Evolutionary conservation across 1,140 invertebrate species (phyloP).

Genomic region (Brachionus sp.): DNA sequence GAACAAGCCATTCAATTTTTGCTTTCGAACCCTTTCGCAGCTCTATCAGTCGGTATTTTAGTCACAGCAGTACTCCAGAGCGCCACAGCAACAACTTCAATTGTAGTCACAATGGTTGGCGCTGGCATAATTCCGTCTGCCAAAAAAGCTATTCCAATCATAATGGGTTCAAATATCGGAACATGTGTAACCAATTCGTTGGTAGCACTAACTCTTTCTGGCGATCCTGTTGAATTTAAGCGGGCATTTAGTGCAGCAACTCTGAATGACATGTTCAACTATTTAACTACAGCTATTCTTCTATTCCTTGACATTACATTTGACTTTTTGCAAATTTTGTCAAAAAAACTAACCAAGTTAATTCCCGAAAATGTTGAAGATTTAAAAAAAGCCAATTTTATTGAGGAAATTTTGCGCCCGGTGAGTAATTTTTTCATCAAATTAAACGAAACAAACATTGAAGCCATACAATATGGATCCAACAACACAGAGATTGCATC

Average conservation of each 20-base stretch:
- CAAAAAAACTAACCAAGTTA: background rate
- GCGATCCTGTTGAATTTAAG: slow-evolving; percentile 60
- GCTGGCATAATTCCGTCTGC: slow-evolving; percentile 54
- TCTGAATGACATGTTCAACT: slow-evolving; percentile 66
- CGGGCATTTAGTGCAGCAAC: slow-evolving; percentile 64
- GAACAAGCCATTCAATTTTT: slow-evolving; percentile 48
- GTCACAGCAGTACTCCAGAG: slow-evolving; percentile 66
- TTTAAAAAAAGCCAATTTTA: background rate
- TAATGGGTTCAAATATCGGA: slow-evolving; percentile 67
- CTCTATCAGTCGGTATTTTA: slow-evolving; percentile 65
- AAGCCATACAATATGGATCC: background rate
- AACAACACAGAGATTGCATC: background rate
- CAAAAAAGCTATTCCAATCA: slow-evolving; percentile 62
- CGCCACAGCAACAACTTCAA: slow-evolving; percentile 65
- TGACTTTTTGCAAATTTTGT: slow-evolving; percentile 35
- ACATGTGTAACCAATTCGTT: slow-evolving; percentile 66
- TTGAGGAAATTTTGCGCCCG: background rate
- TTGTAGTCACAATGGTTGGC: slow-evolving; percentile 65
- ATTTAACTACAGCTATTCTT: slow-evolving; percentile 61
- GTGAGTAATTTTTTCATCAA: slow-evolving; percentile 24
- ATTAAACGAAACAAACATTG: background rate
- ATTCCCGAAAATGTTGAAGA: background rate
- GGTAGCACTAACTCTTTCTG: slow-evolving; percentile 60
- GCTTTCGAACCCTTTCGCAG: slow-evolving; percentile 63
- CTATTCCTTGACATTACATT: slow-evolving; percentile 59